phyloP scores from a whole-genome alignment of 2,888 invertebrate genomes.

The Noctua janthina region DNA sequence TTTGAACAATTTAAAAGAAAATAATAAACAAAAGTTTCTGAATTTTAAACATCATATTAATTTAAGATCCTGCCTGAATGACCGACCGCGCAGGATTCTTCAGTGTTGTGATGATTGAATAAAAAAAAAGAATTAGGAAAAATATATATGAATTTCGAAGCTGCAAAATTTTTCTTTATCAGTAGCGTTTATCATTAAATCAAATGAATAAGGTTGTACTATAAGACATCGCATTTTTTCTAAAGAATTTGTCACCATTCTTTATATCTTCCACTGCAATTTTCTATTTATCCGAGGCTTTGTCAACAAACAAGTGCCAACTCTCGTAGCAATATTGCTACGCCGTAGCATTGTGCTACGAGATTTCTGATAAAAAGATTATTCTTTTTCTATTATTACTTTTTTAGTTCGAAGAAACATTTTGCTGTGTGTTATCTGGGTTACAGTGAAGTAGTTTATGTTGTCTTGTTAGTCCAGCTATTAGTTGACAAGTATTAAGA shows the following conservation, averaged over 20 bases:
- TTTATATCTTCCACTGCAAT: slow-evolving; percentile 16
- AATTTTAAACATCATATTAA: too few relatives aligned
- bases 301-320: slow-evolving; percentile 31
- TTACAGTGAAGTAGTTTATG: background rate
- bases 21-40: too few relatives aligned
- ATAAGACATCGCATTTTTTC: background rate
- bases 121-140: background rate
- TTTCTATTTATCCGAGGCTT: slow-evolving; percentile 35
- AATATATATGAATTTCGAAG: background rate
- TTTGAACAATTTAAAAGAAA: too few relatives aligned
- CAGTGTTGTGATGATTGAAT: background rate
- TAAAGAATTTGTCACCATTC: slow-evolving; percentile 1
- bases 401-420: slow-evolving; percentile 5
- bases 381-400: slow-evolving; percentile 23
- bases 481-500: background rate
- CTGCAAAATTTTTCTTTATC: background rate
- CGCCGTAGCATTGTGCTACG: slow-evolving; percentile 50
- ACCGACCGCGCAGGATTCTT: too few relatives aligned
- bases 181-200: background rate
- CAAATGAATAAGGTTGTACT: background rate
- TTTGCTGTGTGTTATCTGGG: background rate
- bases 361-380: slow-evolving; percentile 36
- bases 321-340: slow-evolving; percentile 53
- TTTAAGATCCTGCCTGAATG: too few relatives aligned
- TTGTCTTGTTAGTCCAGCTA: background rate